Base-by-base conservation (phyloP, 2,888 invertebrate species). In the Leptopilina syphax region DNA sequence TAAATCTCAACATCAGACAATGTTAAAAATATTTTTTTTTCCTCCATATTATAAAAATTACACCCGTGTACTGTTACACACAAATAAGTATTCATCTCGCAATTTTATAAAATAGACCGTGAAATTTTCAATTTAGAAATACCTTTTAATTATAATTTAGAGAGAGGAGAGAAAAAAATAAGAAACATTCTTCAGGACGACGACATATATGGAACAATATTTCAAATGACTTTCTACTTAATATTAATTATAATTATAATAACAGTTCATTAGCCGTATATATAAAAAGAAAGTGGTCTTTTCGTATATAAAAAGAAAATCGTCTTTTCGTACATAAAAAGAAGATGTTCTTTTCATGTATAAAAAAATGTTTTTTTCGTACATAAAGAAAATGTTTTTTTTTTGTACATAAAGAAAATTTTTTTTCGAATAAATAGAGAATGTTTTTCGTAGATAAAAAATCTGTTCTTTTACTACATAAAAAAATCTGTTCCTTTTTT, bases 51-150 rank as follows among this genome's bases (percentile, higher is more conserved):
- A 41, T 12, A 18, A 68, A 24, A 47, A 8, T 18, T 7, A 44
- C 44, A 68, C 18, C 47, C 8, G 8, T 7, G 5, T 44, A 44
- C 44, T 44, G 6, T 8, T 44, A 12, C 50, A 24, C 24, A 68
- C 8, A 47, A 24, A 24, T 24, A 47, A 68, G 50, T 68, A 68
- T 50, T 18, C 13, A 68, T 68, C 34, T 34, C 47, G 18, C 47
- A 50, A 68, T 68, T 50, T 9, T 68, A 50, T 50, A 50, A 68
- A 68, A 68, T 24, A 18, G 68, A 68, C 34, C 65, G 34, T 65
- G 65, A 65, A 47, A 50, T 68, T 68, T 68, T 50, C 27, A 54
- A 54, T 24, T 8, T 54, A 24, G 13, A 54, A 34, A 70, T 18
- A 18, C 24, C 27, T 50, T 54, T 27, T 5, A 70, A 70, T 54